Conservation (phyloP, 2,113 vertebrate genomes). For the Megaptera novaeangliae region DNA sequence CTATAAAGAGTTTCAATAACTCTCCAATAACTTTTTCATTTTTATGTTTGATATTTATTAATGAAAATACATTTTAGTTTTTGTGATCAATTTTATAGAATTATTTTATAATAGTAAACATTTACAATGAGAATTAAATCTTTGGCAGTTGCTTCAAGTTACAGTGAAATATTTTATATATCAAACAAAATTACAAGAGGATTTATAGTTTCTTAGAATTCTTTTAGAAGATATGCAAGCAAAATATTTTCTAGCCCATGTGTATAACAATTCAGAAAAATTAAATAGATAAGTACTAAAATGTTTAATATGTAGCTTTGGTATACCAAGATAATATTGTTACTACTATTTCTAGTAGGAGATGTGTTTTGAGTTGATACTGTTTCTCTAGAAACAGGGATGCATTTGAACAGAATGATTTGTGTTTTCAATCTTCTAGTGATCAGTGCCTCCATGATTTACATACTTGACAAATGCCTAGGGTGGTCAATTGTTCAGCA, state of each 20-base stretch:
- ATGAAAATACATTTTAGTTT: neutral
- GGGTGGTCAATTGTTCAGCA: neutral
- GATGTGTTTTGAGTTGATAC: neutral
- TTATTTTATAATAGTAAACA: neutral
- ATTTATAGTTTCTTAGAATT: constrained; percentile 1
- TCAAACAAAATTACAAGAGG: neutral
- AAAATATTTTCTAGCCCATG: neutral
- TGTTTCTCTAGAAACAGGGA: neutral
- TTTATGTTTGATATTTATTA: neutral
- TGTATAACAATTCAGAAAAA: constrained; percentile 7
- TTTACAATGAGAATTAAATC: neutral
- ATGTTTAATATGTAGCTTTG: neutral
- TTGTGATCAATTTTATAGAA: neutral
- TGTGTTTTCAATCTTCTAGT: neutral
- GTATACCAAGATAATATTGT: neutral
- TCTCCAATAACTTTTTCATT: neutral
- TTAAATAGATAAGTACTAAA: neutral
- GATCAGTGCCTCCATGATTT: neutral
- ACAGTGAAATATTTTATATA: neutral
- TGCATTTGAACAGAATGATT: neutral
- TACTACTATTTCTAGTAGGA: neutral
- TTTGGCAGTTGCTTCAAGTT: neutral
- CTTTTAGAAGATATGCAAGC: neutral
- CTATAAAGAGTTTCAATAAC: neutral
- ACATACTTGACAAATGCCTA: neutral